Evolutionary conservation across 2,113 vertebrate species (phyloP), one percentile per base, ranked within the genome.

Genomic region (Jacana jacana): DNA sequence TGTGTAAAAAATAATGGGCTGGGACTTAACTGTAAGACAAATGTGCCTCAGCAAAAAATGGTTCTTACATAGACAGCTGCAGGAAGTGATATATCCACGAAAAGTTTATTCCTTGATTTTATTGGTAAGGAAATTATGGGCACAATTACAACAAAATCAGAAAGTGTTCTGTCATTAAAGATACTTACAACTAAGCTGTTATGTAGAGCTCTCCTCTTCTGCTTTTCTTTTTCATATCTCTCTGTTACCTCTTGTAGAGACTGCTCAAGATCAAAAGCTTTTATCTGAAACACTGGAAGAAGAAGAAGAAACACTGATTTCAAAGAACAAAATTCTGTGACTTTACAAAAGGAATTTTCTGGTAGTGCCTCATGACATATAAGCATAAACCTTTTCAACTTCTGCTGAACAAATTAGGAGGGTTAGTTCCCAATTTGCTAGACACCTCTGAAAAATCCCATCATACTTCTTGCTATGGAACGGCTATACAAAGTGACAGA

Each of bases 111-210:
- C 17, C 14, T 80, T 77, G 52, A 18, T 64, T 92, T 55, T 25
- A 66, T 6, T 42, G 20, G 52, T 84, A 68, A 65, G 39, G 22
- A 87, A 91, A 64, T 54, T 23, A 58, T 1, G 13, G 39, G 19
- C 57, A 73, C 63, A 86, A 64, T 54, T 61, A 60, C 25, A 90
- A 82, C 16, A 69, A 91, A 80, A 66, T 63, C 65, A 83, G 23
- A 24, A 64, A 55, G 19, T 23, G 5, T 48, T 91, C 18, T 72
- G 18, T 49, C 42, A 55, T 89, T 75, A 81, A 57, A 79, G 31
- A 69, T 49, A 88, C 97, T 97, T 87, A 97, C 97, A 94, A 98
- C 61, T 91, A 98, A 88, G 60, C 58, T 93, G 75, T 98, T 98
- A 88, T 98, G 97, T 10, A 98, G 93, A 89, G 63, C 68, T 77